phyloP scores from a whole-genome alignment of 2,797 vertebrate species.

The Chloroceryle amazona region DNA sequence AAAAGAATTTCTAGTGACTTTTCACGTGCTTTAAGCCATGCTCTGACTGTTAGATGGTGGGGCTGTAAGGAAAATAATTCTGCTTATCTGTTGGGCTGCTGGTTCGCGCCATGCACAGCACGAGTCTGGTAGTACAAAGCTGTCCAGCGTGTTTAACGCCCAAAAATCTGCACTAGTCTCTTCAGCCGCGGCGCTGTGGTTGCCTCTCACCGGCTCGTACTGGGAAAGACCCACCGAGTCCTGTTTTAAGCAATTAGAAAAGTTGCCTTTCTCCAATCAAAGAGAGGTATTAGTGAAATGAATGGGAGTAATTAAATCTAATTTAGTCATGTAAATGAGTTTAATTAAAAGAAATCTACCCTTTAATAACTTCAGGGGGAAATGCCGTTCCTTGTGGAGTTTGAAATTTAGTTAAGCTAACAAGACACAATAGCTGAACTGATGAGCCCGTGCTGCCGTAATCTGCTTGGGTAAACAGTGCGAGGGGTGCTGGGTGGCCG shows the following conservation, averaged over 20 bases:
- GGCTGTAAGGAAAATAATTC: not conserved
- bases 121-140: not conserved
- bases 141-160: not conserved
- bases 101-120: not conserved
- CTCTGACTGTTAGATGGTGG: rapidly evolving
- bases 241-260: constrained; percentile 82
- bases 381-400: constrained; percentile 78
- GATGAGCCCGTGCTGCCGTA: constrained; percentile 75
- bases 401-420: constrained; percentile 83
- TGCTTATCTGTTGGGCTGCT: not conserved
- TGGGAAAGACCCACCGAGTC: constrained; percentile 34
- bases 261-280: constrained; percentile 83
- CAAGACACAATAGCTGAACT: constrained; percentile 82
- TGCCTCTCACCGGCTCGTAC: not conserved
- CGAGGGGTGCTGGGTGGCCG: not conserved
- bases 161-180: not conserved
- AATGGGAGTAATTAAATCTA: constrained; percentile 87
- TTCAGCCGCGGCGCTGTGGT: not conserved
- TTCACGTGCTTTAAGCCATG: not conserved
- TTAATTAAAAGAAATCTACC: constrained; percentile 87
- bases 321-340: constrained; percentile 87
- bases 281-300: constrained; percentile 84
- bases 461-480: constrained; percentile 76
- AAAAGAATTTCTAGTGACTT: not conserved
- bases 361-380: constrained; percentile 86